These are phyloP conservation scores for Lagopus leucura DNA, from an alignment of 2,113 vertebrate genomes.

Conservation along the genomic window DNA sequence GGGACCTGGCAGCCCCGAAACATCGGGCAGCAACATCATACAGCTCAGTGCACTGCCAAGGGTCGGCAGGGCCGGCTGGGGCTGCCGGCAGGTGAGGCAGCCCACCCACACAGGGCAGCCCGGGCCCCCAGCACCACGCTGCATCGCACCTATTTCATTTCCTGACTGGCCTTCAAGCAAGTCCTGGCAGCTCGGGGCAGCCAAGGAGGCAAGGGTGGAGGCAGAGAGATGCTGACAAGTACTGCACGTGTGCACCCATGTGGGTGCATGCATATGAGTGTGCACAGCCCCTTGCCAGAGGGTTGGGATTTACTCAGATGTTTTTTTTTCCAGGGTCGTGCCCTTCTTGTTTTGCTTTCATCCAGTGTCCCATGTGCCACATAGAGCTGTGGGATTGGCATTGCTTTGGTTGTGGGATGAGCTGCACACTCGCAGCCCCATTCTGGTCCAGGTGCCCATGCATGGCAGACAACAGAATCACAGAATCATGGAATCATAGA, in stretches of 20 bases:
- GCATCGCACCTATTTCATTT: constrained; percentile 21
- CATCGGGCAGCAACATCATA: background rate
- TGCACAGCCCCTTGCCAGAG: background rate
- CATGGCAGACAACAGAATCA: fast-evolving
- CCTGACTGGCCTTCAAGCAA: background rate
- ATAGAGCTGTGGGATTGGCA: background rate
- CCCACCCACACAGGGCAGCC: background rate
- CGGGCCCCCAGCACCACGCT: background rate
- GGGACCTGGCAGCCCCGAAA: background rate
- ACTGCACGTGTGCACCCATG: fast-evolving
- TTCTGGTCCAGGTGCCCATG: fast-evolving
- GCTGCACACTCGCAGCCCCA: background rate
- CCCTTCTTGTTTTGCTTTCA: background rate
- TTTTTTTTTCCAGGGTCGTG: background rate
- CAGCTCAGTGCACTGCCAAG: background rate
- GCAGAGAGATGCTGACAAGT: background rate
- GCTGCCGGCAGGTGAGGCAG: background rate
- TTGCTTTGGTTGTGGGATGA: background rate
- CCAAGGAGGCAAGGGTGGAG: background rate
- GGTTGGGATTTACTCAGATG: background rate
- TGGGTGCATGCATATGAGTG: background rate
- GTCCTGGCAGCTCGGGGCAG: background rate
- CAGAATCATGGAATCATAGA: too few species aligned
- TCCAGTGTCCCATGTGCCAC: background rate
- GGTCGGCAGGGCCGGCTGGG: background rate